These are phyloP conservation scores for Epirrhoe alternata DNA, from an alignment of 2,888 invertebrate species.

Conservation along the genomic window DNA sequence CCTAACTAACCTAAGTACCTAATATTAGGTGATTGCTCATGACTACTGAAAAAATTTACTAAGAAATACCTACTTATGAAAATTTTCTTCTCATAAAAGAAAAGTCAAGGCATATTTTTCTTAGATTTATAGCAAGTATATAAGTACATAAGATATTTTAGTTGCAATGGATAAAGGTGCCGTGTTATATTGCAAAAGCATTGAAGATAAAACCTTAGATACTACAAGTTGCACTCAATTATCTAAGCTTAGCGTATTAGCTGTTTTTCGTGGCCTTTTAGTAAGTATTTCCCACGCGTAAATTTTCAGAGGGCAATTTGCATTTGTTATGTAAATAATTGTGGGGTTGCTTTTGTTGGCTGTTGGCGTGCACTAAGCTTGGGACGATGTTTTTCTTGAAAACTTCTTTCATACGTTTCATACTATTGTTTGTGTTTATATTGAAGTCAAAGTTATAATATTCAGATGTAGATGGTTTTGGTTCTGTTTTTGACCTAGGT, in stretches of 20 bases:
- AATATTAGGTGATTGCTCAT: no score
- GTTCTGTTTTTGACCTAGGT: no score
- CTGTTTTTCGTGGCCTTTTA: conserved; percentile 23
- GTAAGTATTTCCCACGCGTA: conserved; percentile 58
- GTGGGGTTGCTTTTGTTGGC: conserved; percentile 51
- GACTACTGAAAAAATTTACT: no score
- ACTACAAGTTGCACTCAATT: not conserved
- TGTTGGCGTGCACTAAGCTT: conserved; percentile 44
- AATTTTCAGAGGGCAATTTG: conserved; percentile 65
- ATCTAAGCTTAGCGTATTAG: not conserved
- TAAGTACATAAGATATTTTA: no score
- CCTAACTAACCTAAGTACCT: no score
- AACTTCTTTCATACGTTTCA: conserved; percentile 29
- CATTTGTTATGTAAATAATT: conserved; percentile 72
- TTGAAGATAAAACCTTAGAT: not conserved
- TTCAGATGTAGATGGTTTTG: not conserved
- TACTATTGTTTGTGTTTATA: conserved; percentile 15
- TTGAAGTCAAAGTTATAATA: conserved; percentile 11
- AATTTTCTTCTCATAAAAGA: no score
- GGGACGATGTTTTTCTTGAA: conserved; percentile 38
- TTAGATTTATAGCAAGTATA: no score
- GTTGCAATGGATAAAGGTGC: no score
- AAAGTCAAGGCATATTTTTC: no score
- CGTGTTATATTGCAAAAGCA: not conserved
- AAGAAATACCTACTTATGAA: no score